A percentile compares a stretch with the other conserved stretches of the same genome.
These are phyloP conservation scores for Catostomus latipinnis DNA, from an alignment of 2,797 vertebrate species.

Conservation along the genomic window DNA sequence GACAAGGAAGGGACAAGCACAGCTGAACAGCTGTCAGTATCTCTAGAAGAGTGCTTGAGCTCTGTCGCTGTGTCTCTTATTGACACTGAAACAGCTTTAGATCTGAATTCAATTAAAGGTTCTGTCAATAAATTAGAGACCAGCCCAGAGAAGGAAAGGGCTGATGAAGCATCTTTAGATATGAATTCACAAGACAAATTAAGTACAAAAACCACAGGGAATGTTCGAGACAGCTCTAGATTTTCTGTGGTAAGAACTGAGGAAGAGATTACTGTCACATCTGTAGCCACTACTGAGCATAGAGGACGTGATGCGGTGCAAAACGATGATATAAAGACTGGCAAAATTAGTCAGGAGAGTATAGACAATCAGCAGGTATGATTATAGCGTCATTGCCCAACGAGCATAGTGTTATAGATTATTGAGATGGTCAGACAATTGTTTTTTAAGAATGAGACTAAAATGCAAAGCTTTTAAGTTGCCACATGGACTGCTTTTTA, in stretches of 20 bases:
- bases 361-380: slow-evolving; percentile 23
- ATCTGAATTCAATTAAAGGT: slow-evolving; percentile 17
- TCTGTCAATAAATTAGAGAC: background rate
- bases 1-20: slow-evolving; percentile 38
- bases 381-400: slow-evolving; percentile 41
- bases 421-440: background rate
- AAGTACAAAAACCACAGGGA: slow-evolving; percentile 27
- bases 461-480: background rate
- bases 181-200: slow-evolving; percentile 1
- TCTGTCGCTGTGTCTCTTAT: background rate
- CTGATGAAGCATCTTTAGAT: background rate
- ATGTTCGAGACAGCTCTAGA: slow-evolving; percentile 63
- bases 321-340: slow-evolving; percentile 71
- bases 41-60: slow-evolving; percentile 36
- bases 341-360: slow-evolving; percentile 63
- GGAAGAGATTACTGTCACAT: slow-evolving; percentile 40
- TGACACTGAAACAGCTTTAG: slow-evolving; percentile 18
- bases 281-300: slow-evolving; percentile 46
- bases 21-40: slow-evolving; percentile 2
- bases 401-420: slow-evolving; percentile 20
- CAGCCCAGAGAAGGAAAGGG: background rate
- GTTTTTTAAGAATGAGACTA: background rate
- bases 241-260: slow-evolving; percentile 69
- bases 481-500: background rate
- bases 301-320: slow-evolving; percentile 67